Percentiles rank a stretch among this genome's conserved stretches.
Conservation (phyloP, 2,888 invertebrate species). For the Melangyna quadrimaculata region DNA sequence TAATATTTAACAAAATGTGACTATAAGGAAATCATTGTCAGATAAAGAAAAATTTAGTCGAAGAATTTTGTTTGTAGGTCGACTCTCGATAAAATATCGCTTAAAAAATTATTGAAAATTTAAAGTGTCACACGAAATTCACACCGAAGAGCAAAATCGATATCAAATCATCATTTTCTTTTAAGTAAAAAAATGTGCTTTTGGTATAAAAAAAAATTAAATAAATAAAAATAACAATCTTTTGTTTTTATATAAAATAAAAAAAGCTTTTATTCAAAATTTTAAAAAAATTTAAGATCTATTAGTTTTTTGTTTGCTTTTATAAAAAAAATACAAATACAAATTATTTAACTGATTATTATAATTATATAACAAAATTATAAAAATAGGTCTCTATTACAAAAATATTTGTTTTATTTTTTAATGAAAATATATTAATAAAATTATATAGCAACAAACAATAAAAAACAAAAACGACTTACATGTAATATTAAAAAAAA, state of each 20-base stretch:
- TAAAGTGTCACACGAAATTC: neutral
- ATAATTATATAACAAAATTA: constrained; percentile 61
- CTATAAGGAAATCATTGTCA: too few relatives aligned
- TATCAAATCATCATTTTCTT: neutral
- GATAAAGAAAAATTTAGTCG: too few relatives aligned
- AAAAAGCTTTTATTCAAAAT: constrained; percentile 61
- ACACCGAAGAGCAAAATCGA: neutral
- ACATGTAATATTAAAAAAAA: neutral
- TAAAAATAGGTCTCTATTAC: constrained; percentile 42
- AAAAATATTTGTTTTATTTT: constrained; percentile 28
- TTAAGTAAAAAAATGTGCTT: neutral
- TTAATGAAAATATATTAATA: constrained; percentile 9
- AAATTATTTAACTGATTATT: constrained; percentile 61
- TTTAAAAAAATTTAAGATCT: constrained; percentile 58
- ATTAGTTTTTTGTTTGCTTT: constrained; percentile 33
- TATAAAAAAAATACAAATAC: constrained; percentile 53
- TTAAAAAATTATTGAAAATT: neutral
- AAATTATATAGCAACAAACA: constrained; percentile 57
- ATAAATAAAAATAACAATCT: constrained; percentile 27
- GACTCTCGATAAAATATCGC: too few relatives aligned
- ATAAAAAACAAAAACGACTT: constrained; percentile 42
- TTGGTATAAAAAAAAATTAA: neutral
- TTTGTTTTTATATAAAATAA: constrained; percentile 64
- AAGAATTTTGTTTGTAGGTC: too few relatives aligned
- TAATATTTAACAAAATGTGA: too few relatives aligned